Evolutionary conservation across 2,888 invertebrate genomes (phyloP).

Genomic region (Tetragnatha montana): DNA sequence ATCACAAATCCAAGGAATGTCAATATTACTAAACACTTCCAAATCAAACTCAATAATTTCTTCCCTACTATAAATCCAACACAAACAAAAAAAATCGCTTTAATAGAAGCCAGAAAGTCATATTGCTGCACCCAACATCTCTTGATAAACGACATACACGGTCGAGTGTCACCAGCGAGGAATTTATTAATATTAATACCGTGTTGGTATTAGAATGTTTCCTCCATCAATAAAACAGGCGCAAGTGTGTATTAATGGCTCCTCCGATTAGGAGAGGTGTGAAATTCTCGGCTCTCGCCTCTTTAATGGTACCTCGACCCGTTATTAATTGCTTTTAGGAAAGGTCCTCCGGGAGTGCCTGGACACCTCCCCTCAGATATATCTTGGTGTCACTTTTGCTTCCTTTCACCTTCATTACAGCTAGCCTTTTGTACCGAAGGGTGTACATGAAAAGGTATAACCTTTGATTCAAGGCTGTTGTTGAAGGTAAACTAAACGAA

Average conservation of each 20-base stretch:
- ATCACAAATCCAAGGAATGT: too few relatives aligned
- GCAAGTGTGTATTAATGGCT: conserved; percentile 12
- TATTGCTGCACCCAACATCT: too few relatives aligned
- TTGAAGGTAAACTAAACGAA: too few relatives aligned
- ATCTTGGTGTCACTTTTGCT: neutral
- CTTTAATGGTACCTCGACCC: neutral
- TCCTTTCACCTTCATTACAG: neutral
- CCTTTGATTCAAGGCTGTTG: neutral
- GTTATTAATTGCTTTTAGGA: neutral
- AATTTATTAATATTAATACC: conserved; percentile 32
- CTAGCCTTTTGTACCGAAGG: neutral
- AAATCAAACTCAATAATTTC: too few relatives aligned
- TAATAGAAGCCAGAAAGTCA: too few relatives aligned
- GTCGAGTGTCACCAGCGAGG: neutral
- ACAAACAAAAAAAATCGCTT: too few relatives aligned
- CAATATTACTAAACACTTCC: too few relatives aligned
- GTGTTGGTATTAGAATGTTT: conserved; percentile 23
- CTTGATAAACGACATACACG: neutral
- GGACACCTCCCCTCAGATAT: neutral
- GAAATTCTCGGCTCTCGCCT: conserved; percentile 2
- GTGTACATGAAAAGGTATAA: neutral
- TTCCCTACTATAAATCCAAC: too few relatives aligned
- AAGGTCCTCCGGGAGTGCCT: neutral
- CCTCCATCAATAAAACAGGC: conserved; percentile 5
- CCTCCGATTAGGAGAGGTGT: neutral